Evolutionary conservation across 2,797 vertebrate genomes (phyloP).

Genomic region (Chrosomus eos): DNA sequence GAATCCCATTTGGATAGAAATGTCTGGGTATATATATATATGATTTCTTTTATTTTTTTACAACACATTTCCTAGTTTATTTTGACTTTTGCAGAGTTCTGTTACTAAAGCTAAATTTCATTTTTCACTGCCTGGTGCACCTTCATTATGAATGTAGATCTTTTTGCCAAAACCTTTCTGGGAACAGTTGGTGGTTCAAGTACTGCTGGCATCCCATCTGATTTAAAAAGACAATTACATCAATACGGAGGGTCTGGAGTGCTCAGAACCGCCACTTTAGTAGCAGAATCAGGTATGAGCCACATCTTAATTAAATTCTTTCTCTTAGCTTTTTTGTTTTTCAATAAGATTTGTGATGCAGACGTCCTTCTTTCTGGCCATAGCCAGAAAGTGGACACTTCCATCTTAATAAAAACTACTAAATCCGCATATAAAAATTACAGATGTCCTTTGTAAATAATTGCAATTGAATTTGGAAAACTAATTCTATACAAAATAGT

Average conservation of each 20-base stretch:
- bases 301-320: neutral
- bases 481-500: neutral
- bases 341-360: neutral
- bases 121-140: conserved; percentile 2
- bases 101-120: neutral
- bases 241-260: neutral
- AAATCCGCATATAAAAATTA: neutral
- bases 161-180: conserved; percentile 33
- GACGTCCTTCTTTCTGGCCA: neutral
- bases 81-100: neutral
- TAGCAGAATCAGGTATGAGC: neutral
- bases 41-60: no score
- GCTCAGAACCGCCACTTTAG: neutral
- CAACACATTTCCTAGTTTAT: neutral
- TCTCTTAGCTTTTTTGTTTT: neutral
- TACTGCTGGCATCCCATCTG: neutral
- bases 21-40: neutral
- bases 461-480: neutral
- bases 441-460: neutral
- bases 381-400: neutral
- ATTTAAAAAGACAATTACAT: conserved; percentile 16
- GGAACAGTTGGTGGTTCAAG: conserved; percentile 24
- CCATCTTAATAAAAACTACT: neutral
- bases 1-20: conserved; percentile 1
- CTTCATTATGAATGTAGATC: conserved; percentile 27